Conservation (phyloP, 2,888 invertebrate species). For the Lissonota sp. region DNA sequence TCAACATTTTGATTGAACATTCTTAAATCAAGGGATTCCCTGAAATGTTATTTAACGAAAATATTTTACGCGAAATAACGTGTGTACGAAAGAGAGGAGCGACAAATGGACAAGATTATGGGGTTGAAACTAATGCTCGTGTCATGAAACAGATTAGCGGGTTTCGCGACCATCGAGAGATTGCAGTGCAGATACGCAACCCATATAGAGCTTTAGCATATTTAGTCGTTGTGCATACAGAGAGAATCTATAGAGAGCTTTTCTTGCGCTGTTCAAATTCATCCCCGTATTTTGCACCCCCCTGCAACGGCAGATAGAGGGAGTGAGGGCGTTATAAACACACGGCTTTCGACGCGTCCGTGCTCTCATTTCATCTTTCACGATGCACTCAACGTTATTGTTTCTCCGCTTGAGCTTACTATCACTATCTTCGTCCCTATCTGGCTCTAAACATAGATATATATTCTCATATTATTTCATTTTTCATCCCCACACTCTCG, state of each 20-base stretch:
- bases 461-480: conserved; percentile 30
- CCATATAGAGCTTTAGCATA: background rate
- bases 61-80: background rate
- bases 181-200: background rate
- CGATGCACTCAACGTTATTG: conserved; percentile 64
- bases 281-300: conserved; percentile 50
- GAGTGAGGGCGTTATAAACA: conserved; percentile 35
- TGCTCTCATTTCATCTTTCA: conserved; percentile 61
- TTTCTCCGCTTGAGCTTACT: conserved; percentile 43
- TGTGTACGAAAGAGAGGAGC: background rate
- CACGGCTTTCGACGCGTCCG: conserved; percentile 34
- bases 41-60: too few species aligned
- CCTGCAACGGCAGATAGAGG: conserved; percentile 12
- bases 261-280: conserved; percentile 50
- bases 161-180: conserved; percentile 29
- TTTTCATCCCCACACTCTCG: conserved; percentile 14
- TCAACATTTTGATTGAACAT: background rate
- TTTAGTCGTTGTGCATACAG: background rate
- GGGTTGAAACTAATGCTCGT: conserved; percentile 60
- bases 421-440: conserved; percentile 20
- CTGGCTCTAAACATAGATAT: conserved; percentile 6
- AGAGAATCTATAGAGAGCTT: conserved; percentile 13
- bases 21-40: background rate
- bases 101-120: conserved; percentile 54
- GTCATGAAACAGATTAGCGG: conserved; percentile 59